Evolutionary conservation across 2,888 invertebrate species (phyloP), one percentile per base, ranked within the genome.

Genomic region (Drosophila formosana): DNA sequence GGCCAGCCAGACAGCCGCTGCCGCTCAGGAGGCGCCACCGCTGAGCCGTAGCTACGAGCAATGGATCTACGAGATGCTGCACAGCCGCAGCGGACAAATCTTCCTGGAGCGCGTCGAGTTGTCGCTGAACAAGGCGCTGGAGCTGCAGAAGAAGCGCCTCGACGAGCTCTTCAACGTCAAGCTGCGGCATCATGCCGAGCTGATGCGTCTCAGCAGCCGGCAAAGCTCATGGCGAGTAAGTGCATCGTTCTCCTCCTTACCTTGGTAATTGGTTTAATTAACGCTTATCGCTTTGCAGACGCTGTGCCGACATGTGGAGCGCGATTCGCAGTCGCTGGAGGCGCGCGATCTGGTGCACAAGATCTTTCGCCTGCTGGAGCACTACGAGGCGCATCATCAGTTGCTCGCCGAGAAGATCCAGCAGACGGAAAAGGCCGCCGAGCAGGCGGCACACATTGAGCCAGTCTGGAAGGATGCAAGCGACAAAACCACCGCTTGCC

Each of bases 61-160:
- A 37, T 92, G 92, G 92, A 87, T 92, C 39, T 66, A 82, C 25
- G 92, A 92, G 57, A 88, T 92, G 89, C 86, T 91, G 5, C 81
- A 83, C 47, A 90, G 91, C 0, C 53, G 74, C 32, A 91, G 89
- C 71, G 92, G 92, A 0, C 80, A 88, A 46, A 75, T 85, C 23
- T 92, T 92, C 66, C 73, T 92, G 32, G 89, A 90, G 11, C 90
- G 89, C 52, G 92, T 92, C 18, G 92, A 92, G 65, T 65, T 77
- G 5, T 89, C 91, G 3, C 52, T 92, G 3, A 77, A 75, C 8
- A 91, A 92, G 68, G 88, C 90, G 5, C 56, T 92, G 26, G 77
- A 84, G 23, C 78, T 86, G 64, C 91, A 92, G 63, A 89, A 88
- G 51, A 72, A 86, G 23, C 87, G 89, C 3, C 72, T 91, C 57